These are phyloP conservation scores for Saxidomus purpurata DNA, from an alignment of 1,140 invertebrate genomes.

Conservation along the genomic window DNA sequence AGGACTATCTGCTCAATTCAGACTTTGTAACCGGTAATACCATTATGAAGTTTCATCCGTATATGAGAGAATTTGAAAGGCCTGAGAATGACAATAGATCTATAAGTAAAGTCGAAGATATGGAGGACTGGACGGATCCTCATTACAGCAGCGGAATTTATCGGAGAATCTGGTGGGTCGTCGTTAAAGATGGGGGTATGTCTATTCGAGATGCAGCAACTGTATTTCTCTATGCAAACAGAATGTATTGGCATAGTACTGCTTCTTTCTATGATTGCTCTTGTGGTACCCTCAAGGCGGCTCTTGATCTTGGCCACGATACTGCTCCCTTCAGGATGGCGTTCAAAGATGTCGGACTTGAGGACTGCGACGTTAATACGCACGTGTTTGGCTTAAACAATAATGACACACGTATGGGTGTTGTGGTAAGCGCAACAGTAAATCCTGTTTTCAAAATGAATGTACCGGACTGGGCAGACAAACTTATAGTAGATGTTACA, in stretches of 20 bases:
- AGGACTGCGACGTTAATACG: constrained; percentile 58
- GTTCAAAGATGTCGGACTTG: constrained; percentile 68
- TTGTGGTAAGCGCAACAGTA: constrained; percentile 11
- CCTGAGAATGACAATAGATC: constrained; percentile 68
- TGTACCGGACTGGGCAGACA: constrained; percentile 49
- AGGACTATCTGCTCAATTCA: constrained; percentile 37
- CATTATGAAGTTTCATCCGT: constrained; percentile 45
- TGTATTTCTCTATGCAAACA: constrained; percentile 73
- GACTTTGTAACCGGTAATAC: constrained; percentile 63
- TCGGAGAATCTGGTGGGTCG: constrained; percentile 65
- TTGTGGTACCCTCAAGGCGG: constrained; percentile 73
- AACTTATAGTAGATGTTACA: constrained; percentile 14
- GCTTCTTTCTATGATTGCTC: constrained; percentile 63
- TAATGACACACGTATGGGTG: neutral
- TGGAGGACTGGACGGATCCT: constrained; percentile 47
- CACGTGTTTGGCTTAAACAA: constrained; percentile 43
- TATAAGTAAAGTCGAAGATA: constrained; percentile 67
- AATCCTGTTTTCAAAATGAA: constrained; percentile 50
- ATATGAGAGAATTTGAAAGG: constrained; percentile 61
- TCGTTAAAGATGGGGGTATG: constrained; percentile 56
- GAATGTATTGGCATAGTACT: constrained; percentile 73
- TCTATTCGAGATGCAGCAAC: constrained; percentile 58
- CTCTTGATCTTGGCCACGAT: constrained; percentile 68
- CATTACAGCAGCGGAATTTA: constrained; percentile 74
- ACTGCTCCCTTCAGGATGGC: constrained; percentile 42